Percentiles rank a stretch among this genome's conserved stretches.
phyloP scores from a whole-genome alignment of 2,113 vertebrate genomes.

The Porphyrio hochstetteri region DNA sequence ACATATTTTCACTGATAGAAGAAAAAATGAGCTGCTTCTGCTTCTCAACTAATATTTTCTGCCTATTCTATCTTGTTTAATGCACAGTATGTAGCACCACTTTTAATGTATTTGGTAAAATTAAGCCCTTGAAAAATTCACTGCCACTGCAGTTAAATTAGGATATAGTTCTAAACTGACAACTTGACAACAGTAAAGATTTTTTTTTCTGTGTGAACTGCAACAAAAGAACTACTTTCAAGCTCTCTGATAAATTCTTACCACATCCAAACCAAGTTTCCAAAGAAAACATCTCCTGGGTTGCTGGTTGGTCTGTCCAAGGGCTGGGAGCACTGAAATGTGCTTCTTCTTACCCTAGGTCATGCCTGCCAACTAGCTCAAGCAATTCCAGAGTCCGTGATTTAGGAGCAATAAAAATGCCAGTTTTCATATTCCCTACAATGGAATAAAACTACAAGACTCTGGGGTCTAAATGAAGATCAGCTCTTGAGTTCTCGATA shows the following conservation, averaged over 20 bases:
- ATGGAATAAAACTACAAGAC: neutral
- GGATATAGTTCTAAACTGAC: neutral
- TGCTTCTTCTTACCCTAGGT: neutral
- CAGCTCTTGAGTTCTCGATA: neutral
- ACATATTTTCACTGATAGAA: neutral
- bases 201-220: neutral
- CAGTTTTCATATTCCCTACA: neutral
- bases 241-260: neutral
- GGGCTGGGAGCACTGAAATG: neutral
- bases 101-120: neutral
- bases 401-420: neutral
- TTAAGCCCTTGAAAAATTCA: neutral
- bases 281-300: neutral
- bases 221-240: neutral
- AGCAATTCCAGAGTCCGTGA: neutral
- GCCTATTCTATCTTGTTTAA: neutral
- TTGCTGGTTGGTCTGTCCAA: neutral
- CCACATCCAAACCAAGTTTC: neutral
- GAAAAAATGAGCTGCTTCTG: neutral
- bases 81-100: neutral
- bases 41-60: neutral
- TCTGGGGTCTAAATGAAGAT: neutral
- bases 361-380: neutral
- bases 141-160: neutral
- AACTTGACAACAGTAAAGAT: neutral